Evolutionary conservation across 2,113 vertebrate species (phyloP).

Genomic region (Grallaria varia): DNA sequence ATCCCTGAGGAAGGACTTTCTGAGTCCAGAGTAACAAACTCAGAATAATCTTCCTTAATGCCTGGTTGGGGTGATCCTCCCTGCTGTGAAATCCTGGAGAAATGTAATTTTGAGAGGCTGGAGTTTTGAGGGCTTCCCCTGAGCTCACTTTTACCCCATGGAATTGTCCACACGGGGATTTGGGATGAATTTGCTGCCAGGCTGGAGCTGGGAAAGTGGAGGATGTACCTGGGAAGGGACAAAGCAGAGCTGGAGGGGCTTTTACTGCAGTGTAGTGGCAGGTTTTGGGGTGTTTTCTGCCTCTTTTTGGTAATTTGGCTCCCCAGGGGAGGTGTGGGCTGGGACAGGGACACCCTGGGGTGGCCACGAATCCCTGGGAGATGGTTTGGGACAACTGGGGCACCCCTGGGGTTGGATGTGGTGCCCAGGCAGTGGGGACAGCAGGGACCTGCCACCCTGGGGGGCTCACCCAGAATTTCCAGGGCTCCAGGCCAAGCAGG

Average conservation of each 20-base stretch:
- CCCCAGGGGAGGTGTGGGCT: background rate
- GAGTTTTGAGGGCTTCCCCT: background rate
- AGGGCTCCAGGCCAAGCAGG: background rate
- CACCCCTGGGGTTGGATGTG: background rate
- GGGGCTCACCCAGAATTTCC: background rate
- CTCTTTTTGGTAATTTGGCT: background rate
- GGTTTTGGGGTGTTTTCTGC: background rate
- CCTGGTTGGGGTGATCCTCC: background rate
- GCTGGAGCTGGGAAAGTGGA: background rate
- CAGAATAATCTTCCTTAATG: slow-evolving; percentile 27
- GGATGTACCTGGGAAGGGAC: background rate
- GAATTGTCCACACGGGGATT: fast-evolving
- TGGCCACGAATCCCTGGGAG: background rate
- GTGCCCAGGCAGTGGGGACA: background rate
- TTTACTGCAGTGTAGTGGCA: background rate
- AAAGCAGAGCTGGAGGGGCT: background rate
- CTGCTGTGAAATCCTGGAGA: background rate
- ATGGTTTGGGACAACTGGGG: background rate
- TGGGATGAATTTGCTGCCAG: background rate
- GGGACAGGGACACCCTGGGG: background rate
- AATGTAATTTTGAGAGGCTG: background rate
- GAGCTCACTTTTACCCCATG: fast-evolving
- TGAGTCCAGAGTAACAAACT: slow-evolving; percentile 2
- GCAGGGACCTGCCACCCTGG: background rate
- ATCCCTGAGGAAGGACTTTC: slow-evolving; percentile 19